Evolutionary conservation across 2,888 invertebrate genomes (phyloP).

Genomic region (Agriotes lineatus): DNA sequence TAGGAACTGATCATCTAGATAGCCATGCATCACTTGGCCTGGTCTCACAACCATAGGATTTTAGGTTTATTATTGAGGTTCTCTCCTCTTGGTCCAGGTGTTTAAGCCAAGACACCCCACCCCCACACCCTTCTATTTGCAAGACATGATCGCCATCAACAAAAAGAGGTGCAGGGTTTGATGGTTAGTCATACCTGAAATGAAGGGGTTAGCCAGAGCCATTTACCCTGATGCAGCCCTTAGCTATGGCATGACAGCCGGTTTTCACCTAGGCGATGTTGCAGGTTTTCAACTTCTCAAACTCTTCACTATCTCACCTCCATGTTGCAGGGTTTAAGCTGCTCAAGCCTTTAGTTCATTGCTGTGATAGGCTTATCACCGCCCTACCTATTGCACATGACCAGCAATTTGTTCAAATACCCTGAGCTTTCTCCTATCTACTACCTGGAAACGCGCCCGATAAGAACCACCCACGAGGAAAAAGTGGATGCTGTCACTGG

Average conservation of each 20-base stretch:
- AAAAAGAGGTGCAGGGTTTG: constrained; percentile 2
- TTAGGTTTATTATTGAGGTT: no score
- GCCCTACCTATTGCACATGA: neutral
- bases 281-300: neutral
- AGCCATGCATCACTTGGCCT: no score
- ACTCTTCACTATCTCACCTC: neutral
- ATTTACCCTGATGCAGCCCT: neutral
- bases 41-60: no score
- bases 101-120: no score
- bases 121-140: neutral
- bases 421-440: neutral
- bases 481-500: no score
- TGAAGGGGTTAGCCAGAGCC: neutral
- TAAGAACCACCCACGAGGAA: neutral
- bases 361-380: neutral
- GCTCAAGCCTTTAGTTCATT: constrained; percentile 3
- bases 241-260: constrained; percentile 4
- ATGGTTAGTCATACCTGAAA: neutral
- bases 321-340: constrained; percentile 1
- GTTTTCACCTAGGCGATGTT: neutral
- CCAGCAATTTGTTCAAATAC: neutral
- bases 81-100: no score
- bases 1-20: no score
- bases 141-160: neutral
- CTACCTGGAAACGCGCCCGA: neutral